Evolutionary conservation across 2,113 vertebrate species (phyloP).

Genomic region (Toxotes jaculatrix): DNA sequence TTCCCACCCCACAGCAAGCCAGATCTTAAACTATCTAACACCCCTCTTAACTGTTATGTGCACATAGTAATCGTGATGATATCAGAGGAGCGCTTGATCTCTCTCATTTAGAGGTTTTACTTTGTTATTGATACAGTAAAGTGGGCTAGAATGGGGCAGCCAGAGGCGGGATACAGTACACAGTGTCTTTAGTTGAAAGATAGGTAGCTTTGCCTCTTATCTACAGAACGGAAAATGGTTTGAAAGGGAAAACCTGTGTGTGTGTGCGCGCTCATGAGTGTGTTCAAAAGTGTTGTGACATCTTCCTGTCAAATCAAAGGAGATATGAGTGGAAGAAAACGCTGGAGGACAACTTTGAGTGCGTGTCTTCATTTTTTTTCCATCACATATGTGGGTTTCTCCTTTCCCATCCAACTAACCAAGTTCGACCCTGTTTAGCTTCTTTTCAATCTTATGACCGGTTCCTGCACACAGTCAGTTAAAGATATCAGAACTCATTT

Average conservation of each 20-base stretch:
- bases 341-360: constrained; percentile 26
- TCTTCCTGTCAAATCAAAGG: constrained; percentile 61
- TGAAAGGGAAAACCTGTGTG: constrained; percentile 22
- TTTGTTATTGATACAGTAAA: constrained; percentile 77
- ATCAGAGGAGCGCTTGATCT: constrained; percentile 74
- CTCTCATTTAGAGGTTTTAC: constrained; percentile 69
- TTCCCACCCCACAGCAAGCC: constrained; percentile 58
- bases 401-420: background rate
- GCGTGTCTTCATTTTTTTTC: constrained; percentile 25
- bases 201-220: constrained; percentile 52
- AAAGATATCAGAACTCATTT: background rate
- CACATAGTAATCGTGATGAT: constrained; percentile 69
- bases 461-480: background rate
- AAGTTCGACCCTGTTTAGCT: background rate
- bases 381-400: background rate
- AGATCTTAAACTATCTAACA: constrained; percentile 66
- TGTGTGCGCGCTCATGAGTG: background rate
- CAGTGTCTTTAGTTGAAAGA: constrained; percentile 58
- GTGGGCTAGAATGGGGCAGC: constrained; percentile 56
- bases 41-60: constrained; percentile 56
- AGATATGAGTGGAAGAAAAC: constrained; percentile 27
- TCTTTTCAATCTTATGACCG: background rate
- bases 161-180: constrained; percentile 31
- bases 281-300: constrained; percentile 53
- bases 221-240: constrained; percentile 20